phyloP scores from a whole-genome alignment of 2,113 vertebrate genomes.

The Leucopsar rothschildi region DNA sequence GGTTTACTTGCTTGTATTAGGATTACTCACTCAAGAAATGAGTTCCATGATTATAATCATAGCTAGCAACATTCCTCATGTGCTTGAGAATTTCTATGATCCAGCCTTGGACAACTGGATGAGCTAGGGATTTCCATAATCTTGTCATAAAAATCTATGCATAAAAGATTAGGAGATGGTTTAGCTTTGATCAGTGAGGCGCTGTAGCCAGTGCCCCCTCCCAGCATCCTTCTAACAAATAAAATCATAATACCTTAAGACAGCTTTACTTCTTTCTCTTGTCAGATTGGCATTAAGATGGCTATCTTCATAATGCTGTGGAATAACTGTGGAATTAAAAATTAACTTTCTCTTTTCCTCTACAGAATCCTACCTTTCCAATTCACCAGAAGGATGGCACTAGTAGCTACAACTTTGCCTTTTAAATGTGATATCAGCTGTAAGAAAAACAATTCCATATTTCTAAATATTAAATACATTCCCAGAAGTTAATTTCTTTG shows the following conservation, averaged over 20 bases:
- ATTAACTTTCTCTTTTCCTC: conserved; percentile 26
- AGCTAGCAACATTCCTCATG: not conserved
- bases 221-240: not conserved
- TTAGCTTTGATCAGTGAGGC: not conserved
- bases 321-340: conserved; percentile 32
- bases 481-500: not conserved
- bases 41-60: not conserved
- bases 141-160: conserved; percentile 50
- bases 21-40: conserved; percentile 14
- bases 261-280: conserved; percentile 29
- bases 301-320: not conserved
- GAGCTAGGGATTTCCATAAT: conserved; percentile 52
- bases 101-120: conserved; percentile 14
- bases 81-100: conserved; percentile 2
- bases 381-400: not conserved
- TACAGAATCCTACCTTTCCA: not conserved
- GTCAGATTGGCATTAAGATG: conserved; percentile 38
- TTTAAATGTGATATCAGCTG: not conserved
- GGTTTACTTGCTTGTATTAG: not conserved
- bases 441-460: not conserved
- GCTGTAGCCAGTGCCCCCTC: not conserved
- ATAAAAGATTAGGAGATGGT: conserved; percentile 33
- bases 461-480: not conserved
- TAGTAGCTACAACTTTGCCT: not conserved
- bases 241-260: not conserved